These are phyloP conservation scores for Boleophthalmus pectinirostris DNA, from an alignment of 2,113 vertebrate genomes.

Conservation along the genomic window DNA sequence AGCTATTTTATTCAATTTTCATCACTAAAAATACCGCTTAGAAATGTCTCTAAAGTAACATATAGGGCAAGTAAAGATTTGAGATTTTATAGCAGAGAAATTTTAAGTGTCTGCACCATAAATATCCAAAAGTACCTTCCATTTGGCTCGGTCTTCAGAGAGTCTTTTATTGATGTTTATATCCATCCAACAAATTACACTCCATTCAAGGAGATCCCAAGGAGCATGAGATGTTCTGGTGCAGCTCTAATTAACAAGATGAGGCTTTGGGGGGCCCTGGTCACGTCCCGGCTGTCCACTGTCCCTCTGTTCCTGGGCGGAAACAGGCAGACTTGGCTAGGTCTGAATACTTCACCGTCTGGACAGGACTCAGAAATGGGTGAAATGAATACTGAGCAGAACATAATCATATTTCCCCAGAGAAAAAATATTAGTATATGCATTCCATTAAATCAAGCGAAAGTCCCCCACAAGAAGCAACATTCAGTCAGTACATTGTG, in stretches of 20 bases:
- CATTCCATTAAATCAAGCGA: background rate
- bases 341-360: constrained; percentile 30
- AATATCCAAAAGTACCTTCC: background rate
- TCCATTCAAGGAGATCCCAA: constrained; percentile 17
- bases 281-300: constrained; percentile 25
- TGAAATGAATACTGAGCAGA: constrained; percentile 17
- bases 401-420: background rate
- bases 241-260: constrained; percentile 50
- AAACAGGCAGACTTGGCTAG: constrained; percentile 29
- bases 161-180: background rate
- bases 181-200: constrained; percentile 23
- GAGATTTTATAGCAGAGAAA: background rate
- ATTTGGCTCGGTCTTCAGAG: constrained; percentile 8
- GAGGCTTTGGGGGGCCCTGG: constrained; percentile 25
- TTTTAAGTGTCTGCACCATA: background rate
- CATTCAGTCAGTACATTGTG: background rate
- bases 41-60: no score
- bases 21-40: no score
- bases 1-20: no score
- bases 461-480: background rate
- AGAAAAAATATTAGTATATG: background rate
- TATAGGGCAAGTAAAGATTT: background rate
- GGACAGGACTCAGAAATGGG: constrained; percentile 13
- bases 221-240: constrained; percentile 29
- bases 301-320: constrained; percentile 17